These are phyloP conservation scores for Psephotus haematonotus DNA, from an alignment of 2,113 vertebrate genomes.

Conservation along the genomic window DNA sequence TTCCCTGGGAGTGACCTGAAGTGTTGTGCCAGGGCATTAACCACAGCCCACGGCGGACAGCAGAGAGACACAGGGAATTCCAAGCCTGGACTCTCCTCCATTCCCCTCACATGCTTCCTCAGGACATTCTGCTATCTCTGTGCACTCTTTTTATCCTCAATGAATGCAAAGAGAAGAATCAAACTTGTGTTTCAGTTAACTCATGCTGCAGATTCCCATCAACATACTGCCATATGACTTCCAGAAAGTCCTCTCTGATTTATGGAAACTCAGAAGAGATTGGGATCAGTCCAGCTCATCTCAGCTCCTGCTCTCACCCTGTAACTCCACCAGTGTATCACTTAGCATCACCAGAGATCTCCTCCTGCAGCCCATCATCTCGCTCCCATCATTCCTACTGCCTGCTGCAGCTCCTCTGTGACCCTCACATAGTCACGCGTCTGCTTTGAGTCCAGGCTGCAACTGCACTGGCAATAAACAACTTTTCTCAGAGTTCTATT, in stretches of 20 bases:
- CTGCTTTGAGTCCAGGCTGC: conserved; percentile 35
- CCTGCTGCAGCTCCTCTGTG: neutral
- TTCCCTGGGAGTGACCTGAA: neutral
- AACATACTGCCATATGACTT: neutral
- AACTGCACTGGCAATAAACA: conserved; percentile 67
- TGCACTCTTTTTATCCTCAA: neutral
- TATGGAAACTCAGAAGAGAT: neutral
- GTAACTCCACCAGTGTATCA: neutral
- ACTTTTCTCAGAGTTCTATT: conserved; percentile 49
- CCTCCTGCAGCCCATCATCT: neutral
- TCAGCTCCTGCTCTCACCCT: neutral
- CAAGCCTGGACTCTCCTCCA: accelerated
- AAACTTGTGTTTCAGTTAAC: neutral
- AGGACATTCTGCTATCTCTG: neutral
- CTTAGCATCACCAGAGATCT: neutral
- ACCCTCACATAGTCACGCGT: neutral
- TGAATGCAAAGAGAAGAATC: neutral
- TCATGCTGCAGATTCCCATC: conserved; percentile 5
- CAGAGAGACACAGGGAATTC: neutral
- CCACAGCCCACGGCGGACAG: neutral
- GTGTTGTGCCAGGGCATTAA: neutral
- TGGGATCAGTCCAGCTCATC: neutral
- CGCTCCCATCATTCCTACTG: neutral
- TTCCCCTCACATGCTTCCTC: neutral
- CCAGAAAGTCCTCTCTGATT: neutral